These are phyloP conservation scores for Nannoperca obscura DNA, from an alignment of 2,797 vertebrate species.

Conservation along the genomic window DNA sequence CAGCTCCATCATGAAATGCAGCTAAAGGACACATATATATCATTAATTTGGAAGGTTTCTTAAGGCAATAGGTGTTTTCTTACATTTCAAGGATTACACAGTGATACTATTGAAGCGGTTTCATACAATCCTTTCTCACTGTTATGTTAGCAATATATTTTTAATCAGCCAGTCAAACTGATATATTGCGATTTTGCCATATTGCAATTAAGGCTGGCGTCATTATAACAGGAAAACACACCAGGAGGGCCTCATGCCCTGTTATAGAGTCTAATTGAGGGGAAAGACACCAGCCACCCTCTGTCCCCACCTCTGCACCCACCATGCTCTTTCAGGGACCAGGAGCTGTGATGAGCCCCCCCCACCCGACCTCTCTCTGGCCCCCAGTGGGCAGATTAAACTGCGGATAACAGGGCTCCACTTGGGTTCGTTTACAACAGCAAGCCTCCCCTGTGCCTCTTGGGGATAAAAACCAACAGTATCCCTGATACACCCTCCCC, in stretches of 20 bases:
- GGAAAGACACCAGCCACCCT: constrained; percentile 47
- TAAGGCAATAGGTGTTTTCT: constrained; percentile 28
- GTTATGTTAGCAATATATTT: constrained; percentile 36
- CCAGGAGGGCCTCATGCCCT: constrained; percentile 35
- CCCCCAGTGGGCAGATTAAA: constrained; percentile 79
- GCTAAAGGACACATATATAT: constrained; percentile 20
- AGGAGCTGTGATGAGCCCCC: constrained; percentile 32
- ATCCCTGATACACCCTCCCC: constrained; percentile 51
- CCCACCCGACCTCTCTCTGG: constrained; percentile 53
- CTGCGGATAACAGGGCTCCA: constrained; percentile 72
- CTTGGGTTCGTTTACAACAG: constrained; percentile 79
- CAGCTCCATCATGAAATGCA: constrained; percentile 20
- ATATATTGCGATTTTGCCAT: too few relatives aligned
- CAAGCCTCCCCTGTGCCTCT: constrained; percentile 64
- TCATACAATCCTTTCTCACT: constrained; percentile 7
- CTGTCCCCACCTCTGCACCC: constrained; percentile 50
- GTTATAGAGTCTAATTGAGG: constrained; percentile 70
- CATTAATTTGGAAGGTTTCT: constrained; percentile 24
- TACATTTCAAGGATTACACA: constrained; percentile 17
- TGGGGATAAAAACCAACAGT: constrained; percentile 75
- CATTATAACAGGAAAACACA: constrained; percentile 58
- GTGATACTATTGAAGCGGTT: neutral
- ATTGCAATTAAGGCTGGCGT: constrained; percentile 36
- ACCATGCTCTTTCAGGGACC: constrained; percentile 62
- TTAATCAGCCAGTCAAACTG: constrained; percentile 50